Conservation (phyloP, 2,888 invertebrate genomes). For the Ophioninae sp. region DNA sequence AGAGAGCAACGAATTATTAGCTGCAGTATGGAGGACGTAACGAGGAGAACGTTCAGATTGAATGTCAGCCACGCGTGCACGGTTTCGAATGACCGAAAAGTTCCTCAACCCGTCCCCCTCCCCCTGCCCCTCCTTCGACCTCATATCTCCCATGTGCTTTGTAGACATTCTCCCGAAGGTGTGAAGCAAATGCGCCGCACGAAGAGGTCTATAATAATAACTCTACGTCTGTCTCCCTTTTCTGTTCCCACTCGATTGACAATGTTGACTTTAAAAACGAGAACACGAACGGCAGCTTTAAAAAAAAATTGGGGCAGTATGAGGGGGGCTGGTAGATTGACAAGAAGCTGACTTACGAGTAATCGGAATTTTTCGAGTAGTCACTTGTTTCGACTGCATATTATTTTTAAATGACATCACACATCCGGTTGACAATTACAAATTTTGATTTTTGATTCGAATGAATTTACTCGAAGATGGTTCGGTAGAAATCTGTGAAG, state of each 20-base stretch:
- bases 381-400: not conserved
- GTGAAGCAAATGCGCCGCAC: constrained; percentile 18
- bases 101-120: not conserved
- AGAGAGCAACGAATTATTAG: not conserved
- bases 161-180: constrained; percentile 20
- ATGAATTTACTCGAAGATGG: no score
- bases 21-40: constrained; percentile 2
- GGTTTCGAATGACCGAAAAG: constrained; percentile 67
- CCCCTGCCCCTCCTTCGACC: constrained; percentile 7
- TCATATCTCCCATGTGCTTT: constrained; percentile 13
- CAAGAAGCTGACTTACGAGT: not conserved
- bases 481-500: no score
- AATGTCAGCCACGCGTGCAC: constrained; percentile 70
- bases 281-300: not conserved
- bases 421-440: no score
- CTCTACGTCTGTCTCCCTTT: not conserved
- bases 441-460: no score
- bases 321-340: not conserved
- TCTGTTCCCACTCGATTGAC: not conserved
- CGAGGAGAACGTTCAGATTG: constrained; percentile 60
- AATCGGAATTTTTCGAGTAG: not conserved
- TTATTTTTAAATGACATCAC: no score
- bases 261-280: not conserved
- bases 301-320: not conserved
- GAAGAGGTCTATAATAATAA: not conserved